Evolutionary conservation across 2,888 invertebrate species (phyloP).

Genomic region (Tupiocoris notatus): DNA sequence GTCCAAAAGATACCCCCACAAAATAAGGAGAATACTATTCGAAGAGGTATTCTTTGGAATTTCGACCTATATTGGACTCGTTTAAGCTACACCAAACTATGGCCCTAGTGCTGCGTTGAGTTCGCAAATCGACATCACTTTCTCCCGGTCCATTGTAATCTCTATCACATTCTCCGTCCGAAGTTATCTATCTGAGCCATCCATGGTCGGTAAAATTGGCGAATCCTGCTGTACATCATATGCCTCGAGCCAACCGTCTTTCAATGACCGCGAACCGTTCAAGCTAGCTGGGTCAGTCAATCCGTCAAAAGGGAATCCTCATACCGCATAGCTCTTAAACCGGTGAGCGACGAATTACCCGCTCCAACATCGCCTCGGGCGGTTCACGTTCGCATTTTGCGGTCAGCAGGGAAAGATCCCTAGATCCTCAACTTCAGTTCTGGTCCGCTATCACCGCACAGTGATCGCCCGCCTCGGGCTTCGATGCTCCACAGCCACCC

Average conservation of each 20-base stretch:
- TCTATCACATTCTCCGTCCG: not conserved
- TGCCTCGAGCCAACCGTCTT: not conserved
- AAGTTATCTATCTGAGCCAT: too few species aligned
- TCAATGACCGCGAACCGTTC: not conserved
- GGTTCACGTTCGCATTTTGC: not conserved
- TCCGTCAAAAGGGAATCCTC: not conserved
- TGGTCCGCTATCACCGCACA: not conserved
- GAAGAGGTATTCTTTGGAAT: too few species aligned
- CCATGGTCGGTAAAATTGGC: not conserved
- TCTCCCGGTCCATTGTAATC: too few species aligned
- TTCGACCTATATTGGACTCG: too few species aligned
- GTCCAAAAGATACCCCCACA: too few species aligned
- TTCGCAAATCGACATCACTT: too few species aligned
- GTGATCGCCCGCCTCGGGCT: not conserved
- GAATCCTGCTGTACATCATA: not conserved
- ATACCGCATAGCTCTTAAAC: not conserved
- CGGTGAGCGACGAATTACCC: not conserved
- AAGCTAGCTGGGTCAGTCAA: not conserved
- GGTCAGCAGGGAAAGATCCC: not conserved
- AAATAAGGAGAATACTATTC: too few species aligned
- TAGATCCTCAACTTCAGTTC: not conserved
- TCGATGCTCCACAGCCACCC: not conserved
- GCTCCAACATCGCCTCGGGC: not conserved
- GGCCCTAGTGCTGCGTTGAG: too few species aligned
- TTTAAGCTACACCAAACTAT: too few species aligned